Evolutionary conservation across 2,888 invertebrate genomes (phyloP), one percentile per base, ranked within the genome.

Genomic region (Conchocele bisecta): DNA sequence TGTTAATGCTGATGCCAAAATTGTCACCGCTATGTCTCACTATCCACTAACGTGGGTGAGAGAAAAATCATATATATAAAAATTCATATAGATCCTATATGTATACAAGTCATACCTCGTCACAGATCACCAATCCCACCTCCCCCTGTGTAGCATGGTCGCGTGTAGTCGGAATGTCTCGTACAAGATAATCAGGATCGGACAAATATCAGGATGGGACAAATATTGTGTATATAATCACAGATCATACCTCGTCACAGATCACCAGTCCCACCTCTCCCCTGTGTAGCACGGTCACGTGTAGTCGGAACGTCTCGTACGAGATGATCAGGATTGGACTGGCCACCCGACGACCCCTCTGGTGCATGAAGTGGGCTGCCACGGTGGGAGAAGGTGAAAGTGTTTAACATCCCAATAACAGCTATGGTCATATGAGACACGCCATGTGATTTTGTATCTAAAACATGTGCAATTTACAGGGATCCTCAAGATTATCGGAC

Each of bases 81-180:
- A 42, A 42, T 42, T 42, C 24, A 15, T 13, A 37, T 11, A 37
- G 37, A 37, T 11, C 37, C 11, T 9, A 9, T 15, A 51, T 9
- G 6, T 13, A n/a, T n/a, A 22, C 20, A 9, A 7, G 17, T 2
- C 88, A 78, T 83, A 93, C 95, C 92, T 99, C 99, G 92, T 99
- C 99, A 92, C 99, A 99, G n/a, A 99, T 94, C 0, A 99, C 96
- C 75, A 99, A 93, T 20, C 98, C 99, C 26, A 99, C 96, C 28
- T 83, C 75, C 96, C 95, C 68, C 95, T 94, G 89, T 98, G 97
- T 48, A 99, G 92, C 65, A 97, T 96, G 60, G 94, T 93, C 0
- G 97, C 94, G 90, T 99, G 98, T 80, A 98, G 94, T 54, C 99
- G 94, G 89, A 99, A 99, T 2, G 98, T 98, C 92, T 99, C 99